phyloP scores from a whole-genome alignment of 2,888 invertebrate species.

The Hydrotaea diabolus region DNA sequence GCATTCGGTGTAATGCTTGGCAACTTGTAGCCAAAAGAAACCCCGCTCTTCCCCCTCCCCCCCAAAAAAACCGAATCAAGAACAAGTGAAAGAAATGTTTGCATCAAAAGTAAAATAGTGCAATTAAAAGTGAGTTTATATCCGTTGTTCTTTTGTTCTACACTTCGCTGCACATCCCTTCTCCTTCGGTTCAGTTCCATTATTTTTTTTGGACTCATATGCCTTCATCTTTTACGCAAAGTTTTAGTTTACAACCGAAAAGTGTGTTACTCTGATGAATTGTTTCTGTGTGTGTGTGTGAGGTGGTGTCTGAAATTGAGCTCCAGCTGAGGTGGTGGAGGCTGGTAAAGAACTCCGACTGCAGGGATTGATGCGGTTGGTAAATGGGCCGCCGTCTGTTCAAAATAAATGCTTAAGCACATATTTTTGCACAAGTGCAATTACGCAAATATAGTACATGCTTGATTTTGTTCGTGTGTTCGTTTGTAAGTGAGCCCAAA shows the following conservation, averaged over 20 bases:
- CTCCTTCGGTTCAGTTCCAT: neutral
- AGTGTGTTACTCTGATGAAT: slow-evolving; percentile 46
- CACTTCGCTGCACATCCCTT: too few species aligned
- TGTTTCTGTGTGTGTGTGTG: slow-evolving; percentile 22
- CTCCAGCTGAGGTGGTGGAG: neutral
- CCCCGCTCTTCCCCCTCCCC: too few species aligned
- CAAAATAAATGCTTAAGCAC: slow-evolving; percentile 38
- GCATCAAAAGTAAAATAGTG: slow-evolving; percentile 47
- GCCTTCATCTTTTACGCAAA: neutral
- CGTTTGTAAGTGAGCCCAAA: neutral
- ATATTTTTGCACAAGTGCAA: slow-evolving; percentile 20
- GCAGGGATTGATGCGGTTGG: neutral
- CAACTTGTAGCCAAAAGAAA: slow-evolving; percentile 20
- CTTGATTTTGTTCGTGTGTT: neutral
- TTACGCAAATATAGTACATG: slow-evolving; percentile 12
- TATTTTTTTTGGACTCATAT: neutral
- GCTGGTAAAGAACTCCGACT: neutral
- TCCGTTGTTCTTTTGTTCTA: slow-evolving; percentile 27
- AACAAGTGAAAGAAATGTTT: slow-evolving; percentile 45
- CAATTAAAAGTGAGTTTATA: slow-evolving; percentile 60
- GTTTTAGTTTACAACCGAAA: slow-evolving; percentile 52
- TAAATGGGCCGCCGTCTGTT: neutral
- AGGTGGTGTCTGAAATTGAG: neutral
- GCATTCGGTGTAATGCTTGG: neutral
- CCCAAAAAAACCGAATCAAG: slow-evolving; percentile 1